A percentile compares a stretch with the other conserved stretches of the same genome.
phyloP scores from a whole-genome alignment of 2,888 invertebrate genomes.

The Diarsia dahlii region DNA sequence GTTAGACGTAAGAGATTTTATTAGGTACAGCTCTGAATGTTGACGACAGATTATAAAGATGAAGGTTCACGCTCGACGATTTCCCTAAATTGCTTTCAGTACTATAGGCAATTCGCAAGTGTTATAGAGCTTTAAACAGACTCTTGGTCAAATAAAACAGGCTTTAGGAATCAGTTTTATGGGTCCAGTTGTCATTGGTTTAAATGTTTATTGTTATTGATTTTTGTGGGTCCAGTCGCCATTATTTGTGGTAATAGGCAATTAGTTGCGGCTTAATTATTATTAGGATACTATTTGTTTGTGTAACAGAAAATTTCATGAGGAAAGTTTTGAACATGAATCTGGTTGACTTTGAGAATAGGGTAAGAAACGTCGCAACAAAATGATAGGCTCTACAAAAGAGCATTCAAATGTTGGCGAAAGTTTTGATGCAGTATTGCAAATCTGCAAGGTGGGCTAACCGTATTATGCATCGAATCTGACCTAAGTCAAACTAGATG shows the following conservation, averaged over 20 bases:
- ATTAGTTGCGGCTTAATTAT: not conserved
- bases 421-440: no score
- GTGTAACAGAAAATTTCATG: not conserved
- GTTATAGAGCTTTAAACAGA: conserved; percentile 19
- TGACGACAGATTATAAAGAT: conserved; percentile 16
- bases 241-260: not conserved
- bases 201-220: conserved; percentile 3
- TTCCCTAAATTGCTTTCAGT: not conserved
- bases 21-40: not conserved
- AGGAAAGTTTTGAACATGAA: not conserved
- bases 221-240: not conserved
- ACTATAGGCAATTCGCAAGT: not conserved
- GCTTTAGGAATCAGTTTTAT: conserved; percentile 2
- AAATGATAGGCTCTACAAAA: no score
- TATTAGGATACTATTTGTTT: not conserved
- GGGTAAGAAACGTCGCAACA: no score
- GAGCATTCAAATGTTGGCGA: no score
- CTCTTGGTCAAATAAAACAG: conserved; percentile 13
- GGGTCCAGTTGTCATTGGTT: not conserved
- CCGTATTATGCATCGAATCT: no score
- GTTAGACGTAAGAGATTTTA: conserved; percentile 15
- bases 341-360: not conserved
- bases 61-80: conserved; percentile 11
- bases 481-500: not conserved
- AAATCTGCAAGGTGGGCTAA: no score